Base-by-base conservation (phyloP, 2,888 invertebrate genomes). In the Apamea crenata region DNA sequence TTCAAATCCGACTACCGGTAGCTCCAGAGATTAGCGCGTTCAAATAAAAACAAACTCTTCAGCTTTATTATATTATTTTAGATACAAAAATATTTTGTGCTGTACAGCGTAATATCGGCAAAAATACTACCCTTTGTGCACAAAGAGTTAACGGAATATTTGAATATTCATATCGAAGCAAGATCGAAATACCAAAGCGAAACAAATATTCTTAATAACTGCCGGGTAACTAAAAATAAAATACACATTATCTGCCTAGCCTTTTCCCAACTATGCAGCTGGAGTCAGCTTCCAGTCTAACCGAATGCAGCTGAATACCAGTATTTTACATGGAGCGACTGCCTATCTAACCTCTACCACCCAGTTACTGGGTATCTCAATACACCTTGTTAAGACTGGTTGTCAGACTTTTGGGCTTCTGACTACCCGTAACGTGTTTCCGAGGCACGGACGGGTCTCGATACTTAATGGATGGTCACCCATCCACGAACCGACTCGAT, bases 151-250 rank as follows among this genome's bases (percentile, higher is more conserved):
- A 16, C 32, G 14, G 25, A 69, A 69, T 80, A 66, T 71, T 66
- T 80, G n/a, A 78, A 66, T 77, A 77, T 71, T 59, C 32, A 67
- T 71, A 53, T 36, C 59, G 53, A 44, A 81, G 66, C 59, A n/a
- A 53, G 53, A 67, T 50, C 21, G 6, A 50, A 75, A 81, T 70
- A 29, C n/a, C n/a, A n/a, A 36, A 71, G 32, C 21, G 12, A 32
- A 18, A 32, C 14, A 53, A 70, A 74, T 74, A 74, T 59, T 80
- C 2, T 50, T 25, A 74, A 25, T 59, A 70, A 66, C 32, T 47
- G 44, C 25, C 32, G 18, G 0, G 10, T 14, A 78, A 36, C 2
- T 44, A 25, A 69, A 65, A 69, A 63, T 47, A 80, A 63, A 50
- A 32, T 7, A 56, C 47, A 16, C 18, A 10, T 14, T 6, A 50